Evolutionary conservation across 2,113 vertebrate species (phyloP).

Genomic region (Poeciliopsis turrubarensis): DNA sequence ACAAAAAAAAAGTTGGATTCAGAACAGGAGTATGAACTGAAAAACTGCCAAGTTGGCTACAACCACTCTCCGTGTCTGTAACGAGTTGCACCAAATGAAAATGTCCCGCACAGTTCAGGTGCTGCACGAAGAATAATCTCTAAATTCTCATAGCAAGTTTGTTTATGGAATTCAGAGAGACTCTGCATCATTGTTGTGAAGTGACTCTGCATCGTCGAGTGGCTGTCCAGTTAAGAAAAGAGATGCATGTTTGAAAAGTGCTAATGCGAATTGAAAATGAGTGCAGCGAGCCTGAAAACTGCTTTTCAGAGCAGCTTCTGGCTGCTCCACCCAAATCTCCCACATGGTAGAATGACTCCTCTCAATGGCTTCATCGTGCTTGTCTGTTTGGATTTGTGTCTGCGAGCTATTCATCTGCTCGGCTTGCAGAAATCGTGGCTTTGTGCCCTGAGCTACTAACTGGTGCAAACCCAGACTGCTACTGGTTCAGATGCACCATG

Average conservation of each 20-base stretch:
- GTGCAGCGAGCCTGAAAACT: not conserved
- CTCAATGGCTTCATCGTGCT: conserved; percentile 63
- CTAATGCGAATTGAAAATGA: not conserved
- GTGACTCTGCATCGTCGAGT: not conserved
- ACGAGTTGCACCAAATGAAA: not conserved
- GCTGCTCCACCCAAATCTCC: conserved; percentile 34
- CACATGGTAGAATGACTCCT: conserved; percentile 55
- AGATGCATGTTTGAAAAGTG: not conserved
- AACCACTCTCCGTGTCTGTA: no score
- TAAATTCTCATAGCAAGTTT: not conserved
- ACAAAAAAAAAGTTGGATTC: not conserved
- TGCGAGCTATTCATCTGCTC: conserved; percentile 44
- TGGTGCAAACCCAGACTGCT: not conserved
- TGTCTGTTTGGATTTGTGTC: conserved; percentile 69
- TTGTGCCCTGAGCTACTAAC: conserved; percentile 35
- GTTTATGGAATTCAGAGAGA: not conserved
- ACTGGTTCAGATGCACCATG: not conserved
- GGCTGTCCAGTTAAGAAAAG: not conserved
- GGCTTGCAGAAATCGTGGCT: conserved; percentile 27
- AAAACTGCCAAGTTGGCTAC: not conserved
- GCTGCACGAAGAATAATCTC: not conserved
- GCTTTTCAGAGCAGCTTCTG: conserved; percentile 11
- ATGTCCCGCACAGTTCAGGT: not conserved
- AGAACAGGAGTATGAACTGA: not conserved
- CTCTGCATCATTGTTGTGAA: no score